Base-by-base conservation (phyloP, 2,113 vertebrate species). In the Benitochromis conjunctus region DNA sequence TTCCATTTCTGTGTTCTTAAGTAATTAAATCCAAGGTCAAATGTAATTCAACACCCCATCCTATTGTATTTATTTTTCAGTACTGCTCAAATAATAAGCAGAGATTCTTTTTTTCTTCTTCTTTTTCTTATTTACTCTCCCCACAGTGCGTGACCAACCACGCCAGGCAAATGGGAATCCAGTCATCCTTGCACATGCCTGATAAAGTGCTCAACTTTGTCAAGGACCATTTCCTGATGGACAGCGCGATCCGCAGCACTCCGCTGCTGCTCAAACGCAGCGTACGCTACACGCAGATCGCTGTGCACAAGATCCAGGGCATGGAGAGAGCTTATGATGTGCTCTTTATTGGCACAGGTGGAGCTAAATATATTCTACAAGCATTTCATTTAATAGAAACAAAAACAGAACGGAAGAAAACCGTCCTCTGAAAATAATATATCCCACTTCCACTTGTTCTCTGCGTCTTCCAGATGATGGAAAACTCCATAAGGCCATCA, bases 151-250 rank as follows among this genome's bases (percentile, higher is more conserved):
- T 99, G 94, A 98, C 96, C 79, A 96, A 96, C 92, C 96, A 93
- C 6, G 96, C 96, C 6, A 96, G 97, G 80, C 96, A 97, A 88
- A 94, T 96, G 95, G 97, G 92, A 85, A 98, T 99, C 90, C 95
- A 92, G 83, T 99, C 98, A 0, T 99, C 98, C 0, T 94, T 98
- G 55, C 97, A 99, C 92, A 98, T 98, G 96, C 98, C 98, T 0
- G 98, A 99, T 87, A 97, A 98, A 16, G 98, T 99, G 91, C 96
- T 99, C 79, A 98, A 98, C 96, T 99, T 99, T 60, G 96, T 99
- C 91, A 99, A 99, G 94, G 98, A 99, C 94, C 98, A 99, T 90
- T 99, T 99, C 94, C 95, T 99, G 91, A 99, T 99, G 98, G 97
- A 98, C 79, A 96, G 96, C 13, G 96, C 97, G 0, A 97, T 99